These are phyloP conservation scores for Oscheius onirici DNA, from an alignment of 2,888 invertebrate genomes.

Conservation along the genomic window DNA sequence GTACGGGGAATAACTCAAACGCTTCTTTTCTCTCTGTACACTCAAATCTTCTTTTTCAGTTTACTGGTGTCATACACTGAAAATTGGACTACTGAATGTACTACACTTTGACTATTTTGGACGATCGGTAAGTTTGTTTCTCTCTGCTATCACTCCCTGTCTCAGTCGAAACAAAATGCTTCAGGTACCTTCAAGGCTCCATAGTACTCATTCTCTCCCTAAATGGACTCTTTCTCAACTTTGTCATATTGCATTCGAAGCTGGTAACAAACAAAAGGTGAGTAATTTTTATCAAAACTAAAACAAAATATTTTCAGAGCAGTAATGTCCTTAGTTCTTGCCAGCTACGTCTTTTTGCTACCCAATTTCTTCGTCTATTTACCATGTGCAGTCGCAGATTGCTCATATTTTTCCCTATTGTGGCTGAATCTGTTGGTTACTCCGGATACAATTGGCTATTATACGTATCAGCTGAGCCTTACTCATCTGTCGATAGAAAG, in stretches of 20 bases:
- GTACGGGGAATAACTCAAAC: too few species aligned
- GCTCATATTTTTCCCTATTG: not conserved
- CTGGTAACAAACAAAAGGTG: constrained; percentile 6
- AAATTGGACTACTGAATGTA: not conserved
- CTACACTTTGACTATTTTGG: constrained; percentile 3
- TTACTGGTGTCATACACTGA: too few species aligned
- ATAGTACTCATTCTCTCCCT: constrained; percentile 9
- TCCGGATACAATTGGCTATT: constrained; percentile 23
- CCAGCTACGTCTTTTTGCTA: constrained; percentile 3
- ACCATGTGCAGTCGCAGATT: constrained; percentile 11
- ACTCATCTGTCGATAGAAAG: constrained; percentile 10
- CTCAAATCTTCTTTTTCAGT: too few species aligned
- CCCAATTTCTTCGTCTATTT: constrained; percentile 13
- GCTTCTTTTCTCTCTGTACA: too few species aligned
- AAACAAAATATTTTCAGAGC: not conserved
- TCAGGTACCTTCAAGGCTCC: constrained; percentile 8
- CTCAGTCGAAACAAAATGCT: not conserved
- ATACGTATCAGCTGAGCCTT: constrained; percentile 18
- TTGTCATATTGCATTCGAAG: not conserved
- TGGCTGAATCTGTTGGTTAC: constrained; percentile 15
- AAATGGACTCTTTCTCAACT: constrained; percentile 5
- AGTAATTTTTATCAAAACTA: not conserved
- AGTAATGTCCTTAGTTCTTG: not conserved
- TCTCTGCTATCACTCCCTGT: not conserved
- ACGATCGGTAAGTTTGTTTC: not conserved